phyloP scores from a whole-genome alignment of 2,113 vertebrate genomes.

The Neofelis nebulosa region DNA sequence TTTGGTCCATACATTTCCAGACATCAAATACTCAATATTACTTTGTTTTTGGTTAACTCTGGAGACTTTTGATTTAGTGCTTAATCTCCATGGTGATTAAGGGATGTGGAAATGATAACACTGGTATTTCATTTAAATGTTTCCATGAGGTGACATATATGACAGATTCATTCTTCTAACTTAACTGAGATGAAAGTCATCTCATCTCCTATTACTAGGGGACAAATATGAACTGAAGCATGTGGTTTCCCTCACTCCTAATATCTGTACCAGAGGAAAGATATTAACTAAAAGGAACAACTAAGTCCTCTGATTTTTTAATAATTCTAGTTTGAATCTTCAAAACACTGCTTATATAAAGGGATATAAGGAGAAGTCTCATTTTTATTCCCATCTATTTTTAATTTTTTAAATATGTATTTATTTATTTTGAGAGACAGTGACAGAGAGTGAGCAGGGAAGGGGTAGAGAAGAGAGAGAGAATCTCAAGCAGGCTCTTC shows the following conservation, averaged over 20 bases:
- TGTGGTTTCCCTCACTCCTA: background rate
- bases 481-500: too few species aligned
- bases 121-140: background rate
- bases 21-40: background rate
- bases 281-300: background rate
- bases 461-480: too few species aligned
- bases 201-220: background rate
- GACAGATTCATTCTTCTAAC: slow-evolving; percentile 51
- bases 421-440: too few species aligned
- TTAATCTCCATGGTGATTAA: slow-evolving; percentile 36
- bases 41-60: background rate
- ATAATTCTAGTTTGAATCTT: background rate
- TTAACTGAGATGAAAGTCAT: background rate
- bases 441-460: too few species aligned
- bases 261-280: background rate
- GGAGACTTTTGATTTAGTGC: background rate
- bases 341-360: background rate
- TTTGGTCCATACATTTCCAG: background rate
- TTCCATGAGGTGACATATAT: background rate
- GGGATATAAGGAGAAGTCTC: background rate
- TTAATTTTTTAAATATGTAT: background rate
- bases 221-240: slow-evolving; percentile 8
- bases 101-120: background rate
- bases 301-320: background rate
- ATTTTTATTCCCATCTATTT: background rate